These are phyloP conservation scores for Burhinus bistriatus DNA, from an alignment of 2,113 vertebrate genomes.

Conservation along the genomic window DNA sequence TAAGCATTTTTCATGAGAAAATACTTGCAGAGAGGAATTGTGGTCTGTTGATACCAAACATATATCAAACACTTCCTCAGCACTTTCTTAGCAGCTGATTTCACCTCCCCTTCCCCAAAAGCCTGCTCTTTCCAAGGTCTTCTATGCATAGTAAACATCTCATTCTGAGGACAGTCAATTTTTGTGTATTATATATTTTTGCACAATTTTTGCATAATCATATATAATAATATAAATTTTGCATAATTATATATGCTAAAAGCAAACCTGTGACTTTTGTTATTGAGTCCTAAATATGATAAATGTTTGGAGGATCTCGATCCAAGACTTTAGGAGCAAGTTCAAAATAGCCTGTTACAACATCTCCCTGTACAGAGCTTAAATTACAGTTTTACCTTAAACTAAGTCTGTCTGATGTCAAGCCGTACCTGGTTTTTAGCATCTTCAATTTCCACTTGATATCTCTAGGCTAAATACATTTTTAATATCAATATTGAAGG, in stretches of 20 bases:
- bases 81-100: not conserved
- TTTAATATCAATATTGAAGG: not conserved
- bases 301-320: not conserved
- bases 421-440: not conserved
- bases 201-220: not conserved
- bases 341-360: not conserved
- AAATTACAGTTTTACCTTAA: not conserved
- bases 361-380: not conserved
- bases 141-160: fast-evolving
- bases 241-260: not conserved
- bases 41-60: not conserved
- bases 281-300: not conserved
- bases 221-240: not conserved
- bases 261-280: not conserved
- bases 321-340: not conserved
- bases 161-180: not conserved
- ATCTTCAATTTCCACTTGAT: not conserved
- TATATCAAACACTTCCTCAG: not conserved
- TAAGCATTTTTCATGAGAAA: not conserved
- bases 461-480: slow-evolving; percentile 12
- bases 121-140: not conserved
- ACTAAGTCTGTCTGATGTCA: not conserved
- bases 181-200: not conserved
- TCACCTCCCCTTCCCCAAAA: not conserved
- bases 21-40: not conserved